These are phyloP conservation scores for Notodonta ziczac DNA, from an alignment of 2,888 invertebrate species.

Conservation along the genomic window DNA sequence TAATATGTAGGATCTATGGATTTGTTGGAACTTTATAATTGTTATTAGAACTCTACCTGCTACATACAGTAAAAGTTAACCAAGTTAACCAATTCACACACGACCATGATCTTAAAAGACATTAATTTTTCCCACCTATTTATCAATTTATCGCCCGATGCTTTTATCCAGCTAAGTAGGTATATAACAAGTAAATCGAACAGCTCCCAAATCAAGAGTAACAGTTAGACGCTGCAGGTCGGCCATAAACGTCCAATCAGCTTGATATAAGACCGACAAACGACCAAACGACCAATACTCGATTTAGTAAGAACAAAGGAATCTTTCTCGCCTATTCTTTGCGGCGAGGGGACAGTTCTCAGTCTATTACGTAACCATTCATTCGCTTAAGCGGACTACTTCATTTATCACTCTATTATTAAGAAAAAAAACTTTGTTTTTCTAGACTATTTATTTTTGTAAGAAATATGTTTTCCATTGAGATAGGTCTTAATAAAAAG, in stretches of 20 bases:
- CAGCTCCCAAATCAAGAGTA: constrained; percentile 60
- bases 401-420: constrained; percentile 75
- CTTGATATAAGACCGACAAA: constrained; percentile 80
- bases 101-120: constrained; percentile 13
- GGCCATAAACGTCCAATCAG: constrained; percentile 81
- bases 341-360: constrained; percentile 72
- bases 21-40: too few species aligned
- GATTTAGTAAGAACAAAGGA: constrained; percentile 81
- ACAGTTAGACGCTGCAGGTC: constrained; percentile 60
- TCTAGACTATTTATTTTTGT: too few species aligned
- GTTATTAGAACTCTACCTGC: too few species aligned
- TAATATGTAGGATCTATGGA: too few species aligned
- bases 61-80: too few species aligned
- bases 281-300: constrained; percentile 79
- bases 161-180: constrained; percentile 26
- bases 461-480: too few species aligned
- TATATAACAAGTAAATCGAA: constrained; percentile 48
- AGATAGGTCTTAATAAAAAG: too few species aligned
- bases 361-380: constrained; percentile 78
- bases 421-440: constrained; percentile 49
- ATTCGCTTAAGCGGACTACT: constrained; percentile 78
- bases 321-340: constrained; percentile 71
- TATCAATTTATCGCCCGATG: constrained; percentile 10
- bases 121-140: constrained; percentile 12
- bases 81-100: neutral